Conservation (phyloP, 2,888 invertebrate species). For the Ichneumoninae sp. region DNA sequence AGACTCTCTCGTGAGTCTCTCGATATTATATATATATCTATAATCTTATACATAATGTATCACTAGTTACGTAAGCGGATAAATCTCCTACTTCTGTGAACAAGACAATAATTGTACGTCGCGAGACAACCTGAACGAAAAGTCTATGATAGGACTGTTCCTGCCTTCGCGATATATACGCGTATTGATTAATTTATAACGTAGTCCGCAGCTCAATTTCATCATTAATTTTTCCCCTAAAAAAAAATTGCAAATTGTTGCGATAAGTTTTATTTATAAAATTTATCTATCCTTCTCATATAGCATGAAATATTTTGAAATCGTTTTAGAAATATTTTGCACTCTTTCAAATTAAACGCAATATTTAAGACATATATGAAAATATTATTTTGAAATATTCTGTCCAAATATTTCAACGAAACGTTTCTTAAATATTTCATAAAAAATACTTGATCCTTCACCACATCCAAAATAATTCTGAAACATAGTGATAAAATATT, state of each 20-base stretch:
- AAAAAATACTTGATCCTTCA: too few relatives aligned
- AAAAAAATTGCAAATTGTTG: background rate
- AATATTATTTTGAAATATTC: too few relatives aligned
- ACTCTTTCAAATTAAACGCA: too few relatives aligned
- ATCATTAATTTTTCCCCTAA: background rate
- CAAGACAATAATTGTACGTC: slow-evolving; percentile 78
- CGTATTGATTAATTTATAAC: background rate
- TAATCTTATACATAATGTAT: slow-evolving; percentile 61
- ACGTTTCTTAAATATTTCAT: too few relatives aligned
- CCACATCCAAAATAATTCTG: too few relatives aligned
- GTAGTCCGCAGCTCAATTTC: background rate
- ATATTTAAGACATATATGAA: too few relatives aligned
- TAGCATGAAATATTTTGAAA: too few relatives aligned
- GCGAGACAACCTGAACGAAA: slow-evolving; percentile 63
- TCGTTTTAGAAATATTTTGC: too few relatives aligned
- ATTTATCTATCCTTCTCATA: background rate
- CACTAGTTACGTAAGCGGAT: slow-evolving; percentile 73
- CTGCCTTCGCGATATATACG: background rate
- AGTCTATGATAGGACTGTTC: slow-evolving; percentile 31
- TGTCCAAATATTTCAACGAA: too few relatives aligned
- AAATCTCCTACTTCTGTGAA: slow-evolving; percentile 79
- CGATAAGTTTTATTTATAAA: background rate
- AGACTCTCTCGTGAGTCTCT: background rate
- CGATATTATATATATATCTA: slow-evolving; percentile 48
- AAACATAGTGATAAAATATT: too few relatives aligned